Evolutionary conservation across 2,797 vertebrate genomes (phyloP), one percentile per base, ranked within the genome.

Genomic region (Hemibagrus guttatus): DNA sequence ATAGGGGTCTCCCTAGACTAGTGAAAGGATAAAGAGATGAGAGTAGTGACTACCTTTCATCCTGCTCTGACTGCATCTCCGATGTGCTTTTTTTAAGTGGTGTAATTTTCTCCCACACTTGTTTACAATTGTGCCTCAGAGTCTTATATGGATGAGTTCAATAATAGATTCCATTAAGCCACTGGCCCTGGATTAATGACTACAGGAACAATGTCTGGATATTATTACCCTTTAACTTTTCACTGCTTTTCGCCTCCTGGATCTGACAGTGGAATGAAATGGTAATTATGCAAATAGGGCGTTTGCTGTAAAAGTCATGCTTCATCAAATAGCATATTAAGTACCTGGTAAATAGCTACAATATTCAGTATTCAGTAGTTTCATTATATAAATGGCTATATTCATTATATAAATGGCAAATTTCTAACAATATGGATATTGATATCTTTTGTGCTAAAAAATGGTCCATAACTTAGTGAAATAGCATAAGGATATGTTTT

Each of bases 91-190:
- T 84, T 87, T 87, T 80, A 79, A 79, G 76, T 79, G 76, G 76
- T 76, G 74, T 61, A 31, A 66, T 75, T 86, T 86, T 86, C 80
- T 83, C 58, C 69, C 69, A 82, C 59, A 52, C 80, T 86, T 86
- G 80, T 87, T 83, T 83, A 87, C 71, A 83, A 78, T 58, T 87
- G 39, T 63, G 63, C 83, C 74, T 84, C 31, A 46, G 63, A 85
- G 76, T 81, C 54, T 81, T 84, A 84, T 84, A 84, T 85, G 68
- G 83, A 87, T 81, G 76, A 64, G 83, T 85, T 85, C 78, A 74
- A 81, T 80, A 87, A 87, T 87, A 79, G 75, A 84, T 87, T 84
- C 83, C 66, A 87, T 84, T 85, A 87, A 87, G 76, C 76, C 66
- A 85, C 66, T 81, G 68, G 76, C 49, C 54, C 83, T 74, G 46